phyloP scores from a whole-genome alignment of 2,797 vertebrate genomes.

The Calcarius lapponicus region DNA sequence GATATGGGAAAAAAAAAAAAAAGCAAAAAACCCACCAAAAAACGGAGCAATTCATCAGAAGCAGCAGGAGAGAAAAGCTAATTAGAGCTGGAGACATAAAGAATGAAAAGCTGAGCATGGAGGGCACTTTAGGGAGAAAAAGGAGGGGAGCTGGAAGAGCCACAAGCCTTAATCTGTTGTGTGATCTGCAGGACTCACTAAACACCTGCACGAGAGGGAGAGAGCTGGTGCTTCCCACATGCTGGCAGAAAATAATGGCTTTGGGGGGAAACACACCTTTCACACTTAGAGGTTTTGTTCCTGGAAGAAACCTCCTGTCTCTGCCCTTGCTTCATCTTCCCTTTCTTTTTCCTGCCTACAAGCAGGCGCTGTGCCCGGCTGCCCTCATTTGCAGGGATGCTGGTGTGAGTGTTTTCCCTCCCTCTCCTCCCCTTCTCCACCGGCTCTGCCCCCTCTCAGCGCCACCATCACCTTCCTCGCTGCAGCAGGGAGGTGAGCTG shows the following conservation, averaged over 20 bases:
- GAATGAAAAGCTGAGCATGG: slow-evolving; percentile 53
- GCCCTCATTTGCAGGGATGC: not conserved
- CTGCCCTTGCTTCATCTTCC: not conserved
- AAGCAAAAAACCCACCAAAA: not conserved
- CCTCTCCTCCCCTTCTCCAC: not conserved
- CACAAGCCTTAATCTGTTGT: slow-evolving; percentile 49
- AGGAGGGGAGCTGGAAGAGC: slow-evolving; percentile 13
- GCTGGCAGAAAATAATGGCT: not conserved
- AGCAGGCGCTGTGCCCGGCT: not conserved
- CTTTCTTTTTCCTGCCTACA: not conserved
- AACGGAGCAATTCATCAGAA: slow-evolving; percentile 50
- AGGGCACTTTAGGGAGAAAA: slow-evolving; percentile 54
- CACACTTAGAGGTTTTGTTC: not conserved
- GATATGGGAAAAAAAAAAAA: not conserved
- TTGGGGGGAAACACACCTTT: not conserved
- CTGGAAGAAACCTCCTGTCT: not conserved
- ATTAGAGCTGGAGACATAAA: slow-evolving; percentile 26
- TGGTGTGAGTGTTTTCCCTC: not conserved
- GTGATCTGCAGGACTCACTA: not conserved
- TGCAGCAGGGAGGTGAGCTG: not conserved
- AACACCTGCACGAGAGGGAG: not conserved
- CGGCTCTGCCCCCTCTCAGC: not conserved
- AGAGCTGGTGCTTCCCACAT: not conserved
- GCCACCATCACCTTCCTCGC: not conserved
- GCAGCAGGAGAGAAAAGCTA: slow-evolving; percentile 69